phyloP scores from a whole-genome alignment of 2,888 invertebrate genomes.

The Hyposoter didymator region DNA sequence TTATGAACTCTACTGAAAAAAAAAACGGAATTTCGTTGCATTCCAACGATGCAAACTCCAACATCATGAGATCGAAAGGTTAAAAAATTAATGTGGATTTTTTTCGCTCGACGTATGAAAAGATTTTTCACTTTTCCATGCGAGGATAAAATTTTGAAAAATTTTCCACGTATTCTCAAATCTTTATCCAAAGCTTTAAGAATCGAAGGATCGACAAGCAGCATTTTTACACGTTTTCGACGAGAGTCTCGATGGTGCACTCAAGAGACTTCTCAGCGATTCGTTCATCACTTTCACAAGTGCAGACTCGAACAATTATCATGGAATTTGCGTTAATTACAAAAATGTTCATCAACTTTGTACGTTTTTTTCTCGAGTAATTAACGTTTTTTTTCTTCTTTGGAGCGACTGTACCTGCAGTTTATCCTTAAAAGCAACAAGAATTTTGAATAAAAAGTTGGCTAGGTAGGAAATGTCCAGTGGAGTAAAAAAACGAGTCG shows the following conservation, averaged over 20 bases:
- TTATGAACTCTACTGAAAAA: too few species aligned
- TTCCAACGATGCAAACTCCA: too few species aligned
- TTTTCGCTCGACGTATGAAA: neutral
- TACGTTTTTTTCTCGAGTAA: neutral
- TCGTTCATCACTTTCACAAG: neutral
- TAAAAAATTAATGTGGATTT: neutral
- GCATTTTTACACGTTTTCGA: neutral
- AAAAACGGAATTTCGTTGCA: too few species aligned
- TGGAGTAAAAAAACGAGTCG: slow-evolving; percentile 31
- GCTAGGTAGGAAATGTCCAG: slow-evolving; percentile 30
- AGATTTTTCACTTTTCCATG: neutral
- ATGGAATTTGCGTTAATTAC: neutral
- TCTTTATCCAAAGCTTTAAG: neutral
- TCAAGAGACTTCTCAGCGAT: neutral
- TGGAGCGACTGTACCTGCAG: neutral
- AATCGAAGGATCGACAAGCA: neutral
- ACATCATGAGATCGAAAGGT: neutral
- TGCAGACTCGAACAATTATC: neutral
- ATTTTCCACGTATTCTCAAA: neutral
- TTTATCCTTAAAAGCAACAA: neutral
- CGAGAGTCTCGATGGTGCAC: neutral
- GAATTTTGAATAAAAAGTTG: slow-evolving; percentile 10
- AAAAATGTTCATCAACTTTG: neutral
- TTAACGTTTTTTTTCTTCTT: neutral
- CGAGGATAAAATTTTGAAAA: neutral